Base-by-base conservation (phyloP, 2,113 vertebrate genomes). In the Sylvia atricapilla region DNA sequence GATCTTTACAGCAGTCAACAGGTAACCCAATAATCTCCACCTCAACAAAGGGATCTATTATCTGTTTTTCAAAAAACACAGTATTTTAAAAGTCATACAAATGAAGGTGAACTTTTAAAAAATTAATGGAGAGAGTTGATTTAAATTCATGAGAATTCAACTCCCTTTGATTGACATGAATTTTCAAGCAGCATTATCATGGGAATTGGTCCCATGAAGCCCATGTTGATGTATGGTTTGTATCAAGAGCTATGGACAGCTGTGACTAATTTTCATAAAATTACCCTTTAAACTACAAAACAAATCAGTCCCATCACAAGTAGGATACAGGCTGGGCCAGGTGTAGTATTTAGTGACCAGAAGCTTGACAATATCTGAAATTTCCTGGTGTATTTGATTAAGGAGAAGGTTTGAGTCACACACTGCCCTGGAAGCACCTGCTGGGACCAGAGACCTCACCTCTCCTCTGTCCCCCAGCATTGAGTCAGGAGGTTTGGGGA, bases 31-130 rank as follows among this genome's bases (percentile, higher is more conserved):
- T 99, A 89, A 99, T 99, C 98, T 99, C 99, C 96, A 99, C 99
- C 97, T 99, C 99, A 27, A 99, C 99, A 86, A 99, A 99, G 27
- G 99, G 99, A 97, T 99, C 99, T 59, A 99, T 99, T 93, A 99
- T 99, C 99, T 99, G 94, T 58, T 90, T 67, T 67, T 72, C 81
- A 8, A 78, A 94, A 97, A 94, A 83, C 9, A 90, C 59, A 92
- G 2, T 28, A 86, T 33, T 83, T 96, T 70, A 97, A 96, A 93
- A 84, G 4, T 9, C 7, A 69, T 53, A 88, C 18, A 73, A 73
- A 44, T 11, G 8, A 74, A 72, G 8, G 47, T 66, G 19, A 68
- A 3, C 28, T 70, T 24, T 62, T 22, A 17, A 76, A 23, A 49
- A 77, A 80, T 23, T 37, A 9, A 68, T 50, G 20, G 24, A 84